Evolutionary conservation across 2,888 invertebrate species (phyloP), one percentile per base, ranked within the genome.

Genomic region (Dasypolia templi): DNA sequence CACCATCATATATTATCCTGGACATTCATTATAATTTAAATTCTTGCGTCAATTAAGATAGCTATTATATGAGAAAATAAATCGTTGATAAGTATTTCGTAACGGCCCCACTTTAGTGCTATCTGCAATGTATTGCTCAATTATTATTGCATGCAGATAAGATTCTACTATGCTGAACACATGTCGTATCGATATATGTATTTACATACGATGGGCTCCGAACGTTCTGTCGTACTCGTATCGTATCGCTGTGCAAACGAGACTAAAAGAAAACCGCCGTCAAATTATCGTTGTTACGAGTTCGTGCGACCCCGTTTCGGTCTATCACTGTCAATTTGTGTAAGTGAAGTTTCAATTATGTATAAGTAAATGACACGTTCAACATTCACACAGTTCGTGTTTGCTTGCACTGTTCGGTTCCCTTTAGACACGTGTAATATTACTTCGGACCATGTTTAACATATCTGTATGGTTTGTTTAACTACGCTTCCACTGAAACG

Each of bases 291-390:
- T 84, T 75, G 85, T 85, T 86, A 84, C 79, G 82, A 84, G 88
- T 83, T 64, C 73, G 65, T 80, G 81, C 59, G 88, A 89, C 92
- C 84, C 88, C 91, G 84, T 89, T 88, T 89, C 91, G 80, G 73
- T 75, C 85, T 91, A 90, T 90, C 89, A 86, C 86, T 88, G 89
- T 91, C 88, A 89, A 90, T 92, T 90, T 83, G 86, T 90, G 87
- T 87, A 88, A 88, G 88, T 86, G 89, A 87, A 86, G 87, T 88
- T 86, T 83, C 86, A 86, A 89, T 88, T 85, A 84, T 84, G 82
- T 76, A 55, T 59, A 78, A 72, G 72, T 74, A 81, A 76, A 75
- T 64, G 77, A 72, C 75, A 68, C 72, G 72, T 77, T 63, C 58
- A 56, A 53, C 64, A 70, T 75, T 70, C 65, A 72, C 58, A 69